Evolutionary conservation across 1,140 invertebrate genomes (phyloP), one percentile per base, ranked within the genome.

Genomic region (Holotrichia oblita): DNA sequence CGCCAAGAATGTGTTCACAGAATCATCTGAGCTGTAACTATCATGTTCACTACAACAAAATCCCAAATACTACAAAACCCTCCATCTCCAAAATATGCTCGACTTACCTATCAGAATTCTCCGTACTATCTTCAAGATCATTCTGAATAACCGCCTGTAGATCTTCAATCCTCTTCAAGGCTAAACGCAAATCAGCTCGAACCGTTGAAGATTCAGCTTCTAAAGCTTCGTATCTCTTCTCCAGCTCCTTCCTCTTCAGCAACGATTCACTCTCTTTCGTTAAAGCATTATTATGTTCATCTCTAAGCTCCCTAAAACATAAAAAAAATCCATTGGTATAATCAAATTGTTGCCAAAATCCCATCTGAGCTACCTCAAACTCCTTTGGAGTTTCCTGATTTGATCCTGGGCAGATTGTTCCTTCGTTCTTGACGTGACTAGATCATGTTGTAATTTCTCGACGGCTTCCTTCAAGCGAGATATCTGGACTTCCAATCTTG

Each of bases 91-190:
- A 22, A 55, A 44, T n/a, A 74, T 55, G n/a, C n/a, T n/a, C n/a
- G n/a, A n/a, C 69, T 82, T 85, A 92, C 90, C 91, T 92, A 79
- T 92, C 91, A 77, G 90, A 91, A 81, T 91, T 91, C 79, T 92
- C 91, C 41, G 88, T 89, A n/a, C 86, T 89, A 83, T 91, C 90
- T 77, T 93, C 92, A 76, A 93, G 88, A 78, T 93, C 92, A 3
- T 91, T 95, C 83, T 95, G 93, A 85, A 96, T 93, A n/a, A 94
- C 95, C 82, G 92, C 91, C 82, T 96, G 95, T 8, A 97, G 87
- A 86, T 96, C 95, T 72, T 95, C 93, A 80, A 96, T 95, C 82
- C 95, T 89, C 85, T 96, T 94, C 81, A 96, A 87, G 6, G 95
- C 95, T 81, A 96, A 87, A 77, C 94, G 91, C 24, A 96, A 89